phyloP scores from a whole-genome alignment of 2,797 vertebrate genomes.

The Chelon labrosus region DNA sequence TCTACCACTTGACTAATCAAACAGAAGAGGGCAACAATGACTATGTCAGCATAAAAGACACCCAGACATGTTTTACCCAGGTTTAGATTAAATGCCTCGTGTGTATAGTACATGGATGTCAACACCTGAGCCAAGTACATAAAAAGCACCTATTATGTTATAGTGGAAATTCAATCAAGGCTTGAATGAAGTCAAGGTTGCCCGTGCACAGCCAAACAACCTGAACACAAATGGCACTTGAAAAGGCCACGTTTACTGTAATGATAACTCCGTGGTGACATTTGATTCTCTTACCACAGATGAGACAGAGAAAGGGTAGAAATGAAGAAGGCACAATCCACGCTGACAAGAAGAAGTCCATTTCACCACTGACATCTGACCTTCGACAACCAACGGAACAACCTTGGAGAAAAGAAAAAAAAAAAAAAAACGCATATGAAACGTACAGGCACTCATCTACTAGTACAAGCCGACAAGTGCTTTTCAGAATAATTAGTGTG shows the following conservation, averaged over 20 bases:
- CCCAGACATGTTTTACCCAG: too few relatives aligned
- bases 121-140: conserved; percentile 1
- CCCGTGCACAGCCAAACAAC: conserved; percentile 27
- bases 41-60: not conserved
- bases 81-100: too few relatives aligned
- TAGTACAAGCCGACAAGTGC: not conserved
- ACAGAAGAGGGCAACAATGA: not conserved
- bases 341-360: conserved; percentile 73
- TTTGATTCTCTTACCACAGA: conserved; percentile 78
- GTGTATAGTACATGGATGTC: too few relatives aligned
- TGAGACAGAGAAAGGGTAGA: conserved; percentile 69
- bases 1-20: conserved; percentile 3
- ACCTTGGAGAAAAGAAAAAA: conserved; percentile 7
- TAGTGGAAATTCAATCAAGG: conserved; percentile 32
- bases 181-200: conserved; percentile 41
- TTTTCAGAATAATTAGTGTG: conserved; percentile 1
- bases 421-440: conserved; percentile 1
- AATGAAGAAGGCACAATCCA: conserved; percentile 57
- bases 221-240: conserved; percentile 42
- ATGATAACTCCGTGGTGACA: conserved; percentile 50
- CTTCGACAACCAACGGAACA: conserved; percentile 52
- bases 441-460: not conserved
- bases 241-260: conserved; percentile 62
- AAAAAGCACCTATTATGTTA: conserved; percentile 17
- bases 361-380: conserved; percentile 63